Evolutionary conservation across 2,888 invertebrate species (phyloP).

Genomic region (Leptopilina syphax): DNA sequence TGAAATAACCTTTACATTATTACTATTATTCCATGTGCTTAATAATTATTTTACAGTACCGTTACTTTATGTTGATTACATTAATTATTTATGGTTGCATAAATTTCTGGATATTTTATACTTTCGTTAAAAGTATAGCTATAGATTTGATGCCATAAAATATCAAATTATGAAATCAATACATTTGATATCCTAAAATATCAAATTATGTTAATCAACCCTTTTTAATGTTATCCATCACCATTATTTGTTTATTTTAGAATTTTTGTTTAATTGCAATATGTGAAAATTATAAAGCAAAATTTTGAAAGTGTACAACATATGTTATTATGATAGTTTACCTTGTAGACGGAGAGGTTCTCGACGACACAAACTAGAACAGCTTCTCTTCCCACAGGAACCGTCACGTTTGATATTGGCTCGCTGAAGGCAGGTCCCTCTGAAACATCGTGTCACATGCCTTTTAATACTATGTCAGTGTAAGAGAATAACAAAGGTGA

Average conservation of each 20-base stretch:
- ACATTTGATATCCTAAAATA: too few species aligned
- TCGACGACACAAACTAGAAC: conserved; percentile 90
- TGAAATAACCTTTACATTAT: too few species aligned
- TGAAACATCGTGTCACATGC: conserved; percentile 76
- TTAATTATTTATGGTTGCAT: too few species aligned
- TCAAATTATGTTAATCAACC: not conserved
- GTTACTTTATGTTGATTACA: too few species aligned
- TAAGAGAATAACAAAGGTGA: conserved; percentile 14
- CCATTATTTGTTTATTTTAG: too few species aligned
- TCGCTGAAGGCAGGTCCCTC: conserved; percentile 90
- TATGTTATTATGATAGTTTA: conserved; percentile 74
- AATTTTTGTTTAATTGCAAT: not conserved
- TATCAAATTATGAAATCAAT: not conserved
- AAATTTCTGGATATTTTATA: too few species aligned
- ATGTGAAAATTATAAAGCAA: not conserved
- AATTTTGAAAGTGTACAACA: conserved; percentile 24
- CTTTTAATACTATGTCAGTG: conserved; percentile 47
- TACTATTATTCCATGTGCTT: too few species aligned
- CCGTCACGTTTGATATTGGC: conserved; percentile 90
- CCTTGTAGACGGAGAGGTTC: conserved; percentile 90
- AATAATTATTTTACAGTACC: too few species aligned
- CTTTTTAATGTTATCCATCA: too few species aligned
- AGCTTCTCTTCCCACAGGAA: conserved; percentile 90
- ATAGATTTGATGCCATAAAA: too few species aligned
- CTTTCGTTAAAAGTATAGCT: too few species aligned